These are phyloP conservation scores for Masticophis lateralis DNA, from an alignment of 2,797 vertebrate species.

Conservation along the genomic window DNA sequence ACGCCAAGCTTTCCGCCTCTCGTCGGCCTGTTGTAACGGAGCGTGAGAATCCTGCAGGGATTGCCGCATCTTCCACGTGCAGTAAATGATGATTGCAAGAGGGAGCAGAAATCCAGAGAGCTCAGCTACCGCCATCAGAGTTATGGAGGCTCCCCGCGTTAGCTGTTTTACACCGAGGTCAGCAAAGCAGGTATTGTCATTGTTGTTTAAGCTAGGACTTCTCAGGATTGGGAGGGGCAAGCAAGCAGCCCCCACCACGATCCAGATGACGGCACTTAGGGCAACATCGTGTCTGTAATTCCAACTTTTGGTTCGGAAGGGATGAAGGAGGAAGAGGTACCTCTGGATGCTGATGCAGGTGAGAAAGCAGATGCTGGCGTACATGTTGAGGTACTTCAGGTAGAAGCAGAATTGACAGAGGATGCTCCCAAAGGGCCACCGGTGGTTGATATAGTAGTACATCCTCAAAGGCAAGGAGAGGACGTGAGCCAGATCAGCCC, in stretches of 20 bases:
- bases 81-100: constrained; percentile 74
- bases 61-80: constrained; percentile 75
- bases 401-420: constrained; percentile 87
- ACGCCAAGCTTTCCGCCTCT: constrained; percentile 77
- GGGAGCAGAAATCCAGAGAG: constrained; percentile 82
- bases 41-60: constrained; percentile 68
- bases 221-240: constrained; percentile 80
- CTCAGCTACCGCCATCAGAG: constrained; percentile 75
- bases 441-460: constrained; percentile 80
- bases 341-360: constrained; percentile 88
- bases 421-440: constrained; percentile 78
- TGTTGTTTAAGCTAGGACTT: neutral
- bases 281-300: constrained; percentile 80
- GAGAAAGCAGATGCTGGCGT: constrained; percentile 85
- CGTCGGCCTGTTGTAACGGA: constrained; percentile 44
- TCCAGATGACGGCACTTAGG: constrained; percentile 78
- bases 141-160: constrained; percentile 42
- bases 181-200: constrained; percentile 74
- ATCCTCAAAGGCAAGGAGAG: constrained; percentile 83
- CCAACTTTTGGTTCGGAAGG: constrained; percentile 82
- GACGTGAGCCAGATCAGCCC: constrained; percentile 83
- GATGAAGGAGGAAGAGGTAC: constrained; percentile 79
- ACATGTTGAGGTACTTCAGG: constrained; percentile 93
- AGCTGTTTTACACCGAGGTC: constrained; percentile 75
- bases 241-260: constrained; percentile 75